Base-by-base conservation (phyloP, 1,140 invertebrate genomes). In the Hypothenemus hampei region DNA sequence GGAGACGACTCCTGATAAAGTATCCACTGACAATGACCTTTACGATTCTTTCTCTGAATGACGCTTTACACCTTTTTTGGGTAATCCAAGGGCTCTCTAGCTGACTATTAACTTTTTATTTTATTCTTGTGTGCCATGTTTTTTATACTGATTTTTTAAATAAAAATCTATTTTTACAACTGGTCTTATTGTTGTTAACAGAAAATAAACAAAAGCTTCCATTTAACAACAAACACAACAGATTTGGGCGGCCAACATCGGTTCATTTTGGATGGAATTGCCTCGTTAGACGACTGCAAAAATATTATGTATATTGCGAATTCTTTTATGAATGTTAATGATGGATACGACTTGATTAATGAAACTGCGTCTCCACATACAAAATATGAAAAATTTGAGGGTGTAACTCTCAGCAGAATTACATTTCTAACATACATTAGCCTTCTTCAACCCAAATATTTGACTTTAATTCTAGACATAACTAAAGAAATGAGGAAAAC, bases 381-480 rank as follows among this genome's bases (percentile, higher is more conserved):
- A 11, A 60, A 69, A 58, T 71, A 73, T 58, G 82, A 85, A 68
- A 70, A 68, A 46, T 83, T 82, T 66, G 75, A 78, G 66, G 82
- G 81, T 4, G 65, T 83, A 8, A 78, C 79, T 6, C 57, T 84
- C 18, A 75, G 75, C 44, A 69, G 79, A 65, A 71, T 77, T 13
- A 71, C 76, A 26, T 69, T 79, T 67, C 73, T 81, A 58, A 73
- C 74, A 5, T 74, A 80, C 53, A 68, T 74, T 15, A 74, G 74
- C 10, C 43, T 74, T 7, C 53, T 81, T 15, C 65, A 73, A 47
- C 58, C 66, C 26, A 61, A 73, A 18, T 52, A 69, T 23, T 49
- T 82, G 11, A 58, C 78, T 20, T 57, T 79, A 15, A 73, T 77
- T 26, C 58, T 84, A n/a, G 62, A 72, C 11, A 58, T 77, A 3